These are phyloP conservation scores for Chanos chanos DNA, from an alignment of 2,797 vertebrate genomes.

Conservation along the genomic window DNA sequence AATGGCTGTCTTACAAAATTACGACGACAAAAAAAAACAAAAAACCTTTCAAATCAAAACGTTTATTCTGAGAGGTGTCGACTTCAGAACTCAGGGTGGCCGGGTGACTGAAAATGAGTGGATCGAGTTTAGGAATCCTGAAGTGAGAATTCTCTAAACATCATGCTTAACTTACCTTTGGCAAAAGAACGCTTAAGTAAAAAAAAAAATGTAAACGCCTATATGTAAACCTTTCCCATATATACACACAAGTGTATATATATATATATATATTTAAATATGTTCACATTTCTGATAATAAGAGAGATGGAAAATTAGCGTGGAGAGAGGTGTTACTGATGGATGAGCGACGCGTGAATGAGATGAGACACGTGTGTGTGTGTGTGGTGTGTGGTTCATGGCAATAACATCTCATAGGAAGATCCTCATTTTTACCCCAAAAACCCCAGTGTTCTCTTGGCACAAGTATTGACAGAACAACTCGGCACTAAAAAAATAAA, in stretches of 20 bases:
- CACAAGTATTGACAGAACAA: constrained; percentile 35
- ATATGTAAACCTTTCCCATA: constrained; percentile 12
- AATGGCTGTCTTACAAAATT: constrained; percentile 68
- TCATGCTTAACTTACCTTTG: constrained; percentile 63
- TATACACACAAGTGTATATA: not conserved
- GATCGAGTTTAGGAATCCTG: constrained; percentile 12
- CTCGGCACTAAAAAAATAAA: constrained; percentile 26
- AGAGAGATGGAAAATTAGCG: constrained; percentile 2
- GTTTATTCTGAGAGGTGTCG: constrained; percentile 16
- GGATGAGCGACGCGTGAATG: constrained; percentile 14
- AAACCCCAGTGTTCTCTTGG: too few relatives aligned
- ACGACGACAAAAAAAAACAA: constrained; percentile 28
- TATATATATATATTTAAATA: constrained; percentile 10
- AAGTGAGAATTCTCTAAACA: not conserved
- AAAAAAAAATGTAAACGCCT: constrained; percentile 21
- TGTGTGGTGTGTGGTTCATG: constrained; percentile 6
- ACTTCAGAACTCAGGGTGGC: constrained; percentile 43
- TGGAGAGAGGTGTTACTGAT: constrained; percentile 8
- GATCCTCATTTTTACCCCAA: constrained; percentile 15
- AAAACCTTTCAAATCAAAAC: constrained; percentile 6
- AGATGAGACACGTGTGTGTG: constrained; percentile 4
- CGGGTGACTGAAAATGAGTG: constrained; percentile 44
- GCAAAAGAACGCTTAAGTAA: constrained; percentile 39
- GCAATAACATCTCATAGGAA: constrained; percentile 8
- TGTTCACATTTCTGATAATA: not conserved